These are phyloP conservation scores for Drosophila nigricruria DNA, from an alignment of 2,888 invertebrate genomes.

Conservation along the genomic window DNA sequence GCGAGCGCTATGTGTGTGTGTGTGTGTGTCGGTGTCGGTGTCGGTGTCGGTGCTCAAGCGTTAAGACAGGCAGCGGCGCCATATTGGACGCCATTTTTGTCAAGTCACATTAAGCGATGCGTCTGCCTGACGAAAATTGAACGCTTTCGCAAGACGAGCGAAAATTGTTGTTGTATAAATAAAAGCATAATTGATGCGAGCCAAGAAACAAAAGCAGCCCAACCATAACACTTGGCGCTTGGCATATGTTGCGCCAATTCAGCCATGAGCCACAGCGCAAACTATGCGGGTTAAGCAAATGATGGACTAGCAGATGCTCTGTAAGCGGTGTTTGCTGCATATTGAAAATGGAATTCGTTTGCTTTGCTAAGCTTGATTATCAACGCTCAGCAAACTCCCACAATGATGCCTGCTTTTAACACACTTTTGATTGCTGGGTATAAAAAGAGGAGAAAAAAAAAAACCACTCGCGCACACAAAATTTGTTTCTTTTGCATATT, in stretches of 20 bases:
- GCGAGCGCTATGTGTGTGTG: slow-evolving; percentile 41
- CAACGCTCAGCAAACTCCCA: neutral
- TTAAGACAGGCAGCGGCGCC: slow-evolving; percentile 57
- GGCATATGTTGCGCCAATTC: slow-evolving; percentile 78
- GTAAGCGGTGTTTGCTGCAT: too few species aligned
- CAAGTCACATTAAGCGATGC: slow-evolving; percentile 83
- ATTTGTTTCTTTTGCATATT: slow-evolving; percentile 76
- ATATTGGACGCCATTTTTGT: slow-evolving; percentile 83
- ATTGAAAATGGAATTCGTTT: too few species aligned
- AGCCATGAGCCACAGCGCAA: slow-evolving; percentile 70
- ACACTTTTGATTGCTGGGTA: slow-evolving; percentile 24
- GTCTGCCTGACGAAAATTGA: slow-evolving; percentile 79
- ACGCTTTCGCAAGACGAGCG: slow-evolving; percentile 53
- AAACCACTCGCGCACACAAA: slow-evolving; percentile 45
- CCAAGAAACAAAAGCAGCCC: slow-evolving; percentile 40
- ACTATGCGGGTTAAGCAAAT: slow-evolving; percentile 21
- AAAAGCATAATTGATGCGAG: slow-evolving; percentile 79
- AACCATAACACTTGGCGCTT: slow-evolving; percentile 53
- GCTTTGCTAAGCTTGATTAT: too few species aligned
- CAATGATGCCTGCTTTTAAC: slow-evolving; percentile 6
- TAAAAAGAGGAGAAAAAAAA: slow-evolving; percentile 12
- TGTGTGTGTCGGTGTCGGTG: slow-evolving; percentile 40
- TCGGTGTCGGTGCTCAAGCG: slow-evolving; percentile 58
- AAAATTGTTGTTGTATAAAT: slow-evolving; percentile 80
- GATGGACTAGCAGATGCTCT: slow-evolving; percentile 28